Base-by-base conservation (phyloP, 2,888 invertebrate genomes). In the Neocrepidodera transversa region DNA sequence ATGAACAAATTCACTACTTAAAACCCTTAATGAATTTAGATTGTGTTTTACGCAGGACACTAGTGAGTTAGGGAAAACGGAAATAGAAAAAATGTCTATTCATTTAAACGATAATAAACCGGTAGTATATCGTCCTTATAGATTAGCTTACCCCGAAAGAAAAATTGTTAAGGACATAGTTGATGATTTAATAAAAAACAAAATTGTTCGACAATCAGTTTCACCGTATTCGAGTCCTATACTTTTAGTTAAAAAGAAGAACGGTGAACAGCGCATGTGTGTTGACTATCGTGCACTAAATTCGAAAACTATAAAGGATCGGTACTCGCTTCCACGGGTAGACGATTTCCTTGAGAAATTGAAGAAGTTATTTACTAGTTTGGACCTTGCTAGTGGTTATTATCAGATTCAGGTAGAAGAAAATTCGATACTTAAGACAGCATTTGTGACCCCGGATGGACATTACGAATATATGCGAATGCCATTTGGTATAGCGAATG, bases 241-340 rank as follows among this genome's bases (percentile, higher is more conserved):
- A 18, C 13, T 66, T 10, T 42, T 68, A 7, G 60, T 67, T 10
- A 59, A 58, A 30, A 63, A 66, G 23, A 67, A 67, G 45, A 69
- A 64, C 36, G 71, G 71, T 2, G 66, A 68, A 47, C 5, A 52
- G 1, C 36, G 73, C 13, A 49, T 75, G 59, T 70, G 68, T 38
- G 64, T 74, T 1, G 73, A 72, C 54, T 78, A 69, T 45, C 49
- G 75, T 3, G 57, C 52, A 17, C 49, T 78, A 2, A 79, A 78
- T 61, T 20, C 49, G 0, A 65, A 66, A 10, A 78, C 75, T 0
- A 60, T 71, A 0, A 71, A 73, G 2, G 73, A 77, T 47, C 26
- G 67, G 3, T 75, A 69, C 57, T 75, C 76, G 0, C 47, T 77
- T 1, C 74, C 75, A 1, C 63, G 69, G n/a, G 69, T 76, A 3